A percentile compares a stretch with the other conserved stretches of the same genome.
These are phyloP conservation scores for Meloe dianella DNA, from an alignment of 2,888 invertebrate genomes.

Conservation along the genomic window DNA sequence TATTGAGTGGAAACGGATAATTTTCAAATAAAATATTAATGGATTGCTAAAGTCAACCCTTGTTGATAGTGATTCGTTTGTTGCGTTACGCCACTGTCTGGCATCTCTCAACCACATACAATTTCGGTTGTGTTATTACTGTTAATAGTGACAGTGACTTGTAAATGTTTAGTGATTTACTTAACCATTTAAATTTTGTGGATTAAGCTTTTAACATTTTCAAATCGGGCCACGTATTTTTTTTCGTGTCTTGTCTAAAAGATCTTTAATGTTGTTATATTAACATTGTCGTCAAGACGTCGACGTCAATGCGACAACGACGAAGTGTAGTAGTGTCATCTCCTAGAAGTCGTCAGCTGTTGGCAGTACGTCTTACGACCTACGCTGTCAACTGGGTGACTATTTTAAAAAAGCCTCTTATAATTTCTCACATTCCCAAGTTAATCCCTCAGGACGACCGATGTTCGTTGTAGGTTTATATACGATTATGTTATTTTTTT, in stretches of 20 bases:
- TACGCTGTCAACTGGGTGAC: conserved; percentile 38
- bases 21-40: too few relatives aligned
- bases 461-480: conserved; percentile 9
- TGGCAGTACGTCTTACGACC: conserved; percentile 36
- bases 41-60: too few relatives aligned
- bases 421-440: conserved; percentile 42
- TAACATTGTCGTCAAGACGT: conserved; percentile 1
- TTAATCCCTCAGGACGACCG: conserved; percentile 45
- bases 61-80: too few relatives aligned
- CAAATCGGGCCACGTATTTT: not conserved
- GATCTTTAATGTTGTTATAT: not conserved
- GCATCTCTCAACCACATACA: not conserved
- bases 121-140: not conserved
- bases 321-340: conserved; percentile 23
- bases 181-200: conserved; percentile 17
- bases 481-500: not conserved
- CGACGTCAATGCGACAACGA: conserved; percentile 4
- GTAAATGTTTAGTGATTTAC: conserved; percentile 21
- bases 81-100: not conserved
- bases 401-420: conserved; percentile 45
- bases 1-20: too few relatives aligned
- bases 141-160: not conserved
- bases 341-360: conserved; percentile 28
- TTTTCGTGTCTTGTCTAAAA: not conserved
- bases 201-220: not conserved